Evolutionary conservation across 2,113 vertebrate species (phyloP), one percentile per base, ranked within the genome.

Genomic region (Oreocharis arfaki): DNA sequence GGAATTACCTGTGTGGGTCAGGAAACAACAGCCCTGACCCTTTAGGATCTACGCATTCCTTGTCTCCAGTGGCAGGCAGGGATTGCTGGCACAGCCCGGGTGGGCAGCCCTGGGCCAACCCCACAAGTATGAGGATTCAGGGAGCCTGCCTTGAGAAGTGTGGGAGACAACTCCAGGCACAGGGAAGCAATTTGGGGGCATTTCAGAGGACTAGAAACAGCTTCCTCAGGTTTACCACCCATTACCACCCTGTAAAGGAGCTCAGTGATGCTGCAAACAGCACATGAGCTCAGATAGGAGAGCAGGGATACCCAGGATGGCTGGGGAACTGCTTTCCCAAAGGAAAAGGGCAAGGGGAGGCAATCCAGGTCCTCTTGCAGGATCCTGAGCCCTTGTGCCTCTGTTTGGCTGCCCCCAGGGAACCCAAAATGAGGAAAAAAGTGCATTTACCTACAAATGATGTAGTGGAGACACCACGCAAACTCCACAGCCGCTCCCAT

Each of bases 391-490:
- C 28, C 65, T 73, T 0, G 0, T 42, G 35, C 60, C 28, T 56
- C 30, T 56, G 5, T 70, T 28, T 61, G 56, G 44, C 39, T 83
- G 53, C 24, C 33, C 32, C 35, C 26, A 24, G n/a, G 24, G 35
- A 70, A 42, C 21, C 56, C 21, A 18, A 75, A 78, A 23, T 1
- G 4, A 71, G 80, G 10, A 44, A 20, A 22, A 56, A 79, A 77
- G 27, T 2, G 2, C 1, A 2, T 60, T 97, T 97, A 99, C 99
- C 99, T 98, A 97, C 98, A 98, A 61, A 98, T 64, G 67, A 99
- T 98, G 96, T 99, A 99, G 97, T 99, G 99, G 81, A 99, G 98
- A 92, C 99, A 99, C 99, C 99, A 99, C 0, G 99, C 99, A 93
- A 98, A 99, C 96, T 99, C 99, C 86, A 99, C 98, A 1, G 98